A percentile compares a stretch with the other conserved stretches of the same genome.
phyloP scores from a whole-genome alignment of 2,797 vertebrate genomes.

The Merluccius polli region DNA sequence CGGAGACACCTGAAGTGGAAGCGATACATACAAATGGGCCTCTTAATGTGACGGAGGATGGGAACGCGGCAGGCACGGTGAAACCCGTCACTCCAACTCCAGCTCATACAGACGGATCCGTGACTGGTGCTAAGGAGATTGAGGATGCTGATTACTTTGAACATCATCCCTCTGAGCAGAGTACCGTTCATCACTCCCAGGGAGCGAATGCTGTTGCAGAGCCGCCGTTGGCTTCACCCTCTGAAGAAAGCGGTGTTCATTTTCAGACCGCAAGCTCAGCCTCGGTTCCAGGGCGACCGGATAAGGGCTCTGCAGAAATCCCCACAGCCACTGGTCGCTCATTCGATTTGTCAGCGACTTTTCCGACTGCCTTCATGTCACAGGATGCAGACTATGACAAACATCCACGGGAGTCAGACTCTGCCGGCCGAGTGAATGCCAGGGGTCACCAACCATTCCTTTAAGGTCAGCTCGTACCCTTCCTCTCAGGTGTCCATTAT shows the following conservation, averaged over 20 bases:
- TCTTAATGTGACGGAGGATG: background rate
- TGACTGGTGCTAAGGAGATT: background rate
- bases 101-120: constrained; percentile 3
- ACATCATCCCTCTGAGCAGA: constrained; percentile 23
- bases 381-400: constrained; percentile 28
- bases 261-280: constrained; percentile 23
- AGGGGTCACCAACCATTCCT: constrained; percentile 24
- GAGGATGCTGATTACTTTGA: constrained; percentile 21
- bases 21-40: constrained; percentile 6
- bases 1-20: constrained; percentile 21
- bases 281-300: constrained; percentile 19
- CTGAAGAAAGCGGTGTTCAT: constrained; percentile 24
- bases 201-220: constrained; percentile 22
- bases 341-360: background rate
- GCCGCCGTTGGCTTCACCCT: constrained; percentile 18
- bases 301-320: constrained; percentile 33
- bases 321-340: constrained; percentile 31
- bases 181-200: constrained; percentile 23
- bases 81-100: constrained; percentile 13
- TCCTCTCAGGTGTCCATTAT: constrained; percentile 21
- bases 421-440: constrained; percentile 7
- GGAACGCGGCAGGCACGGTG: constrained; percentile 10
- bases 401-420: constrained; percentile 14
- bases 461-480: constrained; percentile 38
- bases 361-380: constrained; percentile 14